phyloP scores from a whole-genome alignment of 2,113 vertebrate genomes.

The Calyptommatus sinebrachiatus region DNA sequence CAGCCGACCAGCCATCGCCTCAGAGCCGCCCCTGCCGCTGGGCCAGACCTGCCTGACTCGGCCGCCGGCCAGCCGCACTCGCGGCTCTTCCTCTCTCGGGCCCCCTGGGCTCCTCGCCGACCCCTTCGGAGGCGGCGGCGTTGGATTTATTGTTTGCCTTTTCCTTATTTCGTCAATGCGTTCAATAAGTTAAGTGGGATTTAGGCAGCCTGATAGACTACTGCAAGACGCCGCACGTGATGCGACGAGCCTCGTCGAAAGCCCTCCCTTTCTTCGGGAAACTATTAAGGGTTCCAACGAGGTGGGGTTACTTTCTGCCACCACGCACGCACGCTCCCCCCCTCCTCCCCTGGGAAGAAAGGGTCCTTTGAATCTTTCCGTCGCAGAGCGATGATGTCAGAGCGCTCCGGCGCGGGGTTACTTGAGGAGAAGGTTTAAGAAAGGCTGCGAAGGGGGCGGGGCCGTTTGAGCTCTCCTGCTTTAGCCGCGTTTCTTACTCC shows the following conservation, averaged over 20 bases:
- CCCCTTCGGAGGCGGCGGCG: rapidly evolving
- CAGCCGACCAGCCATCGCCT: conserved; percentile 23
- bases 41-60: too few species aligned
- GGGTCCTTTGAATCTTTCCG: rapidly evolving
- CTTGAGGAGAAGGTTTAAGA: neutral
- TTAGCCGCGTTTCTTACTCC: neutral
- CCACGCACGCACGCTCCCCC: too few species aligned
- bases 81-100: rapidly evolving
- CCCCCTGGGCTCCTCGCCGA: neutral
- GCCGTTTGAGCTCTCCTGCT: neutral
- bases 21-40: neutral
- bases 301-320: neutral
- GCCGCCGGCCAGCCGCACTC: neutral
- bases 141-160: too few species aligned
- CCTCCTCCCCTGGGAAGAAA: too few species aligned
- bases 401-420: neutral
- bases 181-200: neutral
- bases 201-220: neutral
- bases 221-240: too few species aligned
- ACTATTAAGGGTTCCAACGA: too few species aligned
- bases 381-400: neutral
- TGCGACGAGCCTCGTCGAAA: neutral
- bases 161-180: too few species aligned
- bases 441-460: neutral
- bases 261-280: neutral